These are phyloP conservation scores for Phalacrocorax brasilianus DNA, from an alignment of 2,113 vertebrate genomes.

Conservation along the genomic window DNA sequence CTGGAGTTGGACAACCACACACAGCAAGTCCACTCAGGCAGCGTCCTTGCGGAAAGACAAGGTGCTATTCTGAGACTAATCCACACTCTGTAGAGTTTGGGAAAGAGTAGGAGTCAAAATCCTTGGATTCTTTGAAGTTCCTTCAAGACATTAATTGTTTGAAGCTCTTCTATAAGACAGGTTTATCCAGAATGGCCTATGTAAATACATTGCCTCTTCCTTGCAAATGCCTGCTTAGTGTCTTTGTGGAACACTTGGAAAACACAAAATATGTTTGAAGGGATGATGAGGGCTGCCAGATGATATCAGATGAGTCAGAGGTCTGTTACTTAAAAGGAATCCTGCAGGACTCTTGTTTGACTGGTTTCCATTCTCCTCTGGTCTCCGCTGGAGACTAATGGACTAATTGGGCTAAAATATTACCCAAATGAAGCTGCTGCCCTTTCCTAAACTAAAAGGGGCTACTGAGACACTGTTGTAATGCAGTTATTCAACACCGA, in stretches of 20 bases:
- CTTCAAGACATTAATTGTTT: not conserved
- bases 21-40: not conserved
- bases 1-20: not conserved
- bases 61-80: not conserved
- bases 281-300: constrained; percentile 21
- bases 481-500: constrained; percentile 70
- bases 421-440: constrained; percentile 72
- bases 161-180: not conserved
- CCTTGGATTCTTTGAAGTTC: not conserved
- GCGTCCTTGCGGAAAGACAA: not conserved
- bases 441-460: constrained; percentile 69
- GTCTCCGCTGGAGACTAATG: constrained; percentile 74
- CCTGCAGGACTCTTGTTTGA: constrained; percentile 45
- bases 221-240: constrained; percentile 13
- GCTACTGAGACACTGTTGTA: constrained; percentile 70
- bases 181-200: not conserved
- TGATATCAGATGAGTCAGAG: constrained; percentile 57
- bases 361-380: constrained; percentile 51
- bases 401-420: constrained; percentile 72
- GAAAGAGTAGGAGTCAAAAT: not conserved
- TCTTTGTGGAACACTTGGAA: constrained; percentile 30
- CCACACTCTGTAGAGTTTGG: not conserved
- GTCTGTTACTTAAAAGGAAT: constrained; percentile 63
- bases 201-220: not conserved
- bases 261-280: constrained; percentile 26